Conservation (phyloP, 2,888 invertebrate genomes). For the Augochlorella aurata region DNA sequence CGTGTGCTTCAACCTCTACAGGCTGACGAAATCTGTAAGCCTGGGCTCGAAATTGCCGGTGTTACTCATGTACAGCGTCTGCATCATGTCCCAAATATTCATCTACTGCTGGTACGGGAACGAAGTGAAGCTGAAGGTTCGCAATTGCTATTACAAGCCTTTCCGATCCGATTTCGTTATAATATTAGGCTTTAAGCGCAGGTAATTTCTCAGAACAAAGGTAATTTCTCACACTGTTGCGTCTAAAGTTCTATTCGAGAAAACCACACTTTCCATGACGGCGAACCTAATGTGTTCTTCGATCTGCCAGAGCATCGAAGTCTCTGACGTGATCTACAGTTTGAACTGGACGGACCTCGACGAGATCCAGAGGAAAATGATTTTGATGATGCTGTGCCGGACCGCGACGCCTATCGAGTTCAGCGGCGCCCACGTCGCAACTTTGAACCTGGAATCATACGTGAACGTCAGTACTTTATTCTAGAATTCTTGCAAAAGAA, state of each 20-base stretch:
- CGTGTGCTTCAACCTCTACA: slow-evolving; percentile 39
- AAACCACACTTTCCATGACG: background rate
- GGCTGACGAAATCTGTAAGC: background rate
- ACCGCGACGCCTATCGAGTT: slow-evolving; percentile 16
- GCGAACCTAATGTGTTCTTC: background rate
- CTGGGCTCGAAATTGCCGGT: background rate
- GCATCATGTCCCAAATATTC: slow-evolving; percentile 61
- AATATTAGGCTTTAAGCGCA: background rate
- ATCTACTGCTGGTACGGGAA: slow-evolving; percentile 65
- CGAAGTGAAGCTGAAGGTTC: slow-evolving; percentile 57
- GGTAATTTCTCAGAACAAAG: too few relatives aligned
- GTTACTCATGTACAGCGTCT: slow-evolving; percentile 36
- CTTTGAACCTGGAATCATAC: slow-evolving; percentile 27
- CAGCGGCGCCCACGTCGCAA: slow-evolving; percentile 6
- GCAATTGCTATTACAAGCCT: background rate
- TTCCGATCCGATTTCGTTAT: background rate
- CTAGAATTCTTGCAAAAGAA: background rate
- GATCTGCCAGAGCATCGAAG: slow-evolving; percentile 15
- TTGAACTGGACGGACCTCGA: slow-evolving; percentile 16
- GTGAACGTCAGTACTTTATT: slow-evolving; percentile 24
- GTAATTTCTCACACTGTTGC: too few relatives aligned
- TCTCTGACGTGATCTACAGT: background rate
- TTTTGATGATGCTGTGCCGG: slow-evolving; percentile 26
- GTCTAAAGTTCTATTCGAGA: background rate
- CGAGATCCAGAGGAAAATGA: background rate